phyloP scores from a whole-genome alignment of 2,888 invertebrate genomes.

The Microplitis deprimator region DNA sequence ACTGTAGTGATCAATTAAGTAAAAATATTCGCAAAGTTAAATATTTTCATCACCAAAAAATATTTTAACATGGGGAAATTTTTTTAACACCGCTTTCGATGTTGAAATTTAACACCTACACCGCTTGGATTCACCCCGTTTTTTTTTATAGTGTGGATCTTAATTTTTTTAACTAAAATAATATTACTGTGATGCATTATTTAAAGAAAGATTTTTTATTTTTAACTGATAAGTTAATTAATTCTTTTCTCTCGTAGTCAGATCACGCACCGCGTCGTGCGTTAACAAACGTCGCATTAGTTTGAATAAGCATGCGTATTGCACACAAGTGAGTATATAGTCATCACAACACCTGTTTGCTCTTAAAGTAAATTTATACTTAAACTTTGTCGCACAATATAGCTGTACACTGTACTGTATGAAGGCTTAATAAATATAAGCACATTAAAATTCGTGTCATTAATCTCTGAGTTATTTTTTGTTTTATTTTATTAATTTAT shows the following conservation, averaged over 20 bases:
- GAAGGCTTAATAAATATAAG: neutral
- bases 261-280: neutral
- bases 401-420: neutral
- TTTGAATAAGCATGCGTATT: conserved; percentile 17
- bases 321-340: conserved; percentile 17
- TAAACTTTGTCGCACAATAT: neutral
- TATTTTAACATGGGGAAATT: too few species aligned
- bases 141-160: too few species aligned
- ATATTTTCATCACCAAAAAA: too few species aligned
- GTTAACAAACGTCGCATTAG: neutral
- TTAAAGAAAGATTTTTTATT: neutral
- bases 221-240: neutral
- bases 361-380: conserved; percentile 37
- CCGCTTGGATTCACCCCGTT: too few species aligned
- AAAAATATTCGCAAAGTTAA: too few species aligned
- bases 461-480: neutral
- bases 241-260: neutral
- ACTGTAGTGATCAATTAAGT: too few species aligned
- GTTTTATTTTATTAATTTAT: neutral
- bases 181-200: neutral
- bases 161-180: too few species aligned
- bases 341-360: conserved; percentile 41
- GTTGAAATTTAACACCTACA: too few species aligned
- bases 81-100: too few species aligned
- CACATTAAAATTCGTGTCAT: neutral